Evolutionary conservation across 2,797 vertebrate genomes (phyloP).

Genomic region (Anabacerthia variegaticeps): DNA sequence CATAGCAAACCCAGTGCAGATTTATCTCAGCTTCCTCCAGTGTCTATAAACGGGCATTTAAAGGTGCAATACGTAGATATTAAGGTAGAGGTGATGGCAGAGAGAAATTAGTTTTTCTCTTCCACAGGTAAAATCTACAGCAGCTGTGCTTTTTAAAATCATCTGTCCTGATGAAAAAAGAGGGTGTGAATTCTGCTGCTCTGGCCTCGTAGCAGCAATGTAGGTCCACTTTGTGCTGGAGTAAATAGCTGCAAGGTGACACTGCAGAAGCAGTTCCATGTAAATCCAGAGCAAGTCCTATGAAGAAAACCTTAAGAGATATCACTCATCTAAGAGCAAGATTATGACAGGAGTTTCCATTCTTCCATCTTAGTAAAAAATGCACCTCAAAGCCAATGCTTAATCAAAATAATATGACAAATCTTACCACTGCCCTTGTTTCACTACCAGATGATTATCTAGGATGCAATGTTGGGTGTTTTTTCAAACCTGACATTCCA

Average conservation of each 20-base stretch:
- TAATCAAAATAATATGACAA: neutral
- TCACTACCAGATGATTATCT: neutral
- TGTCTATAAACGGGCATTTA: neutral
- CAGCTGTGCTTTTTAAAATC: neutral
- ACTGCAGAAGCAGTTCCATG: neutral
- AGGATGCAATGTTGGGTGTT: neutral
- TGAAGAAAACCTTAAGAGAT: neutral
- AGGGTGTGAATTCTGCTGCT: neutral
- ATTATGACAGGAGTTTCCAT: neutral
- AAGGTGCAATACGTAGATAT: neutral
- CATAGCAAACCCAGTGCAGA: accelerated
- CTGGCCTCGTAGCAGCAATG: neutral
- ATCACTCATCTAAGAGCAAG: neutral
- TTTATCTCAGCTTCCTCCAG: neutral
- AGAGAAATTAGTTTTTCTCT: neutral
- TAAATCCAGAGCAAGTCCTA: neutral
- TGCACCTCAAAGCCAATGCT: neutral
- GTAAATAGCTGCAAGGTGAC: neutral
- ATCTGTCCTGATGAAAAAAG: neutral
- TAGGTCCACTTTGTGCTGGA: neutral
- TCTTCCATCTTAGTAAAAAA: neutral
- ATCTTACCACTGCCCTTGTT: neutral
- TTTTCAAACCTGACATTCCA: neutral
- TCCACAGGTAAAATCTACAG: neutral
- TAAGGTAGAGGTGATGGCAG: neutral